These are phyloP conservation scores for Stramonita haemastoma DNA, from an alignment of 2,888 invertebrate species.

Conservation along the genomic window DNA sequence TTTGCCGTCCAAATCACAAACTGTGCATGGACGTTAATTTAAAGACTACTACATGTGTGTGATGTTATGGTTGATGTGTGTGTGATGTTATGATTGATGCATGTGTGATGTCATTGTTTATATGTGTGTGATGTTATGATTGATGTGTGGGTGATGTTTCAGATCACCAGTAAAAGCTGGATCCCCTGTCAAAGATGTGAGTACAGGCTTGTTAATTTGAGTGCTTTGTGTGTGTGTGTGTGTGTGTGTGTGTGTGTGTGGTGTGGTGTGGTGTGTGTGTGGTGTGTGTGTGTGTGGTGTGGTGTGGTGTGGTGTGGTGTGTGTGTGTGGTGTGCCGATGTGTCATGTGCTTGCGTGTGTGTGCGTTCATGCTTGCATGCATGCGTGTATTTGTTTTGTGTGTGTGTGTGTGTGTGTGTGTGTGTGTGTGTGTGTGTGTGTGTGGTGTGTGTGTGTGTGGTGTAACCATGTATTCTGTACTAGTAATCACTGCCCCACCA, in stretches of 20 bases:
- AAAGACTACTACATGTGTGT: no score
- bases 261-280: conserved; percentile 19
- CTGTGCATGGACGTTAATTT: no score
- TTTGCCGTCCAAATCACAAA: no score
- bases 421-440: conserved; percentile 5
- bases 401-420: background rate
- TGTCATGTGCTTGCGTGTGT: background rate
- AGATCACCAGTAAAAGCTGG: conserved; percentile 26
- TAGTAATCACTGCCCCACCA: no score
- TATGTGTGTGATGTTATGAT: background rate
- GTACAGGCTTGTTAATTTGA: background rate
- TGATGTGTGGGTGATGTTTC: background rate
- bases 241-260: background rate
- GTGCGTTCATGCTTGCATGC: background rate
- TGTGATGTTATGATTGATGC: background rate
- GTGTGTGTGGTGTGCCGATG: background rate
- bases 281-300: background rate
- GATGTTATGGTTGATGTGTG: background rate
- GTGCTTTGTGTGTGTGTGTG: background rate
- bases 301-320: background rate
- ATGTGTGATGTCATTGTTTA: background rate
- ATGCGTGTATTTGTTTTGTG: background rate
- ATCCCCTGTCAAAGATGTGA: conserved; percentile 32
- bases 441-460: conserved; percentile 4
- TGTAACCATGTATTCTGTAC: no score